Percentiles rank a stretch among this genome's conserved stretches.
These are phyloP conservation scores for Cenopis cana DNA, from an alignment of 2,888 invertebrate species.

Conservation along the genomic window DNA sequence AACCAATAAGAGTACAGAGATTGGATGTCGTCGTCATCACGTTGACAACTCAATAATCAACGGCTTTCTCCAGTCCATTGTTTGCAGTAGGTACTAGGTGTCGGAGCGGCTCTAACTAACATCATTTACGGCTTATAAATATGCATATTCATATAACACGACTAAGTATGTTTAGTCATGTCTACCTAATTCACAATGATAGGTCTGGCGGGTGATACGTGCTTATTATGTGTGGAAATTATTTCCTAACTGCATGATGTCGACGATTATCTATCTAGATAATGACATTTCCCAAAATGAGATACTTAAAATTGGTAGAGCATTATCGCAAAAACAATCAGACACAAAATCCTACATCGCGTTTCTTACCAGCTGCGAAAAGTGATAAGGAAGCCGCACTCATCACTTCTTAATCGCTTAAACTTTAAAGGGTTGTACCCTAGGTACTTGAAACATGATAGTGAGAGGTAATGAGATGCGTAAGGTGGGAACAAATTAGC, in stretches of 20 bases:
- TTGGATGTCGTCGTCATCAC: slow-evolving; percentile 27
- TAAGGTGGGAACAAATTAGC: too few species aligned
- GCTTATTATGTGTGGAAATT: neutral
- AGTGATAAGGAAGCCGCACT: too few species aligned
- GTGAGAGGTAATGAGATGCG: too few species aligned
- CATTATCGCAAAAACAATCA: too few species aligned
- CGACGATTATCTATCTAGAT: too few species aligned
- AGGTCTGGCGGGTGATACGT: neutral
- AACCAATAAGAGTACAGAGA: neutral
- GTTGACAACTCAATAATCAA: slow-evolving; percentile 22
- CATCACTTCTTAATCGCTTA: too few species aligned
- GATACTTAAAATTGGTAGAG: too few species aligned
- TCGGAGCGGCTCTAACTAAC: slow-evolving; percentile 34
- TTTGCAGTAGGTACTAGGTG: slow-evolving; percentile 32
- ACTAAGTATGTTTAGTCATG: slow-evolving; percentile 11
- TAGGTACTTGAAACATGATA: too few species aligned
- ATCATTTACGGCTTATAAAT: slow-evolving; percentile 27
- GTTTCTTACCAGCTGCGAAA: too few species aligned
- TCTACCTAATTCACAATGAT: slow-evolving; percentile 1
- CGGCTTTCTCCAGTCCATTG: slow-evolving; percentile 35
- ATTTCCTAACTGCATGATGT: neutral
- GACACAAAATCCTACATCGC: too few species aligned
- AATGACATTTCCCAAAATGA: too few species aligned
- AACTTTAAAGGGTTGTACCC: too few species aligned
- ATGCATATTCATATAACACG: slow-evolving; percentile 24